Evolutionary conservation across 2,797 vertebrate species (phyloP).

Genomic region (Hoplostethus atlanticus): DNA sequence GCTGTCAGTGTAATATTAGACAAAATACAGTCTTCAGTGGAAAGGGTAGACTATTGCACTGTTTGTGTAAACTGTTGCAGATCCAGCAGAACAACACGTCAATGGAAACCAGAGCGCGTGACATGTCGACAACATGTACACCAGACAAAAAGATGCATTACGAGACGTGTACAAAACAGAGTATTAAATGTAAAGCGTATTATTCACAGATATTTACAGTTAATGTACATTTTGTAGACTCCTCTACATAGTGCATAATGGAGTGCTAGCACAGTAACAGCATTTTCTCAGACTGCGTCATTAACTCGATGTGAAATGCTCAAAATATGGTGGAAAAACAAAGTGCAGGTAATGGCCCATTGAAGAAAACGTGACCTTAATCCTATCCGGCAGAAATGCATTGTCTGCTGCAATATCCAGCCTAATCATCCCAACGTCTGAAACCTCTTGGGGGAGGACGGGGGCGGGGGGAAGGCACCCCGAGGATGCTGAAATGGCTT

Average conservation of each 20-base stretch:
- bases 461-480: neutral
- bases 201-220: neutral
- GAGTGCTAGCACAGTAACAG: neutral
- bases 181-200: neutral
- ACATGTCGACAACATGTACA: neutral
- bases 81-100: constrained; percentile 1
- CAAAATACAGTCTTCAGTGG: neutral
- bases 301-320: neutral
- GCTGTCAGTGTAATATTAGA: constrained; percentile 17
- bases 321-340: neutral
- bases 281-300: constrained; percentile 5
- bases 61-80: constrained; percentile 44
- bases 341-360: constrained; percentile 23
- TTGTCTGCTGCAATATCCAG: neutral
- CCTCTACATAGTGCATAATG: neutral
- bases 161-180: neutral
- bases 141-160: neutral
- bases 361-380: constrained; percentile 10
- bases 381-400: constrained; percentile 24
- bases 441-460: neutral
- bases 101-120: neutral
- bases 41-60: constrained; percentile 10
- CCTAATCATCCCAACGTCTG: constrained; percentile 1
- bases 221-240: neutral
- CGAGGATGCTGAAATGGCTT: constrained; percentile 18